Evolutionary conservation across 1,140 invertebrate species (phyloP).

Genomic region (Bombus waltoni): DNA sequence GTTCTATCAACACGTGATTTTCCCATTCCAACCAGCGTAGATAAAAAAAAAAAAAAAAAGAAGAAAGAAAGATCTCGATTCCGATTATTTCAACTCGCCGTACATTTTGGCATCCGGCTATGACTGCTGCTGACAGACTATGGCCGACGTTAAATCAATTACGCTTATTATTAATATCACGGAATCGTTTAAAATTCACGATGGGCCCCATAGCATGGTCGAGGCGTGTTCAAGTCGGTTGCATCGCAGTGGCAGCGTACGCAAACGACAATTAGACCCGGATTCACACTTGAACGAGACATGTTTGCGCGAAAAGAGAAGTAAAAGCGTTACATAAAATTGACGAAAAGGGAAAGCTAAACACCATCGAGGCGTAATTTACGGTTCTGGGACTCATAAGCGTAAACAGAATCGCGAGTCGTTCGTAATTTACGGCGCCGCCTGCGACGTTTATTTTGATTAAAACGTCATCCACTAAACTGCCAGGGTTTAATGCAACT

Average conservation of each 20-base stretch:
- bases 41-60: neutral
- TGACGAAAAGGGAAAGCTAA: constrained; percentile 18
- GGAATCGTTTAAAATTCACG: constrained; percentile 33
- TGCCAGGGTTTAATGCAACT: too few relatives aligned
- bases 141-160: neutral
- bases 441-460: neutral
- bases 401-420: neutral
- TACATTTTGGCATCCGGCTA: neutral
- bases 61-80: neutral
- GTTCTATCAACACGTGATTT: too few relatives aligned
- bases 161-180: constrained; percentile 43
- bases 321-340: constrained; percentile 30
- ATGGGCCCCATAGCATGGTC: neutral
- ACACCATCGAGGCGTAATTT: too few relatives aligned
- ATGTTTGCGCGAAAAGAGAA: neutral
- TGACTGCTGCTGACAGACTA: too few relatives aligned
- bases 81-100: neutral
- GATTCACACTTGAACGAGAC: constrained; percentile 18
- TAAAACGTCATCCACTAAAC: neutral
- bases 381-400: neutral
- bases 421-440: neutral
- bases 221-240: constrained; percentile 23
- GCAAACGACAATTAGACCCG: constrained; percentile 32
- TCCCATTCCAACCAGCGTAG: neutral
- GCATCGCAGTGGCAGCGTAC: neutral